Percentiles rank a stretch among this genome's conserved stretches.
Conservation (phyloP, 2,113 vertebrate species). For the Oryzias woworae region DNA sequence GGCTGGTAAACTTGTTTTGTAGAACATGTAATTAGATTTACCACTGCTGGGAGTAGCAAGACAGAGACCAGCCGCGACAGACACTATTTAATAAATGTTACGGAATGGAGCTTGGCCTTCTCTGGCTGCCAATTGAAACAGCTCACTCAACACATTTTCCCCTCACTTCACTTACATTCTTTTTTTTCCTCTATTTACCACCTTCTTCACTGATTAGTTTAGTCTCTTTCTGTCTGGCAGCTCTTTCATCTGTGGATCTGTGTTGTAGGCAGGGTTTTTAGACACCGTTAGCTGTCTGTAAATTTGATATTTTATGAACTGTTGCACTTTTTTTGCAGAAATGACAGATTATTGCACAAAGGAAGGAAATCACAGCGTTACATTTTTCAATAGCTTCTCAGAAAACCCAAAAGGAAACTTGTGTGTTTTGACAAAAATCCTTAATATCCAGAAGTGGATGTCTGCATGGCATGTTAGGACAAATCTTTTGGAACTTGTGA, state of each 20-base stretch:
- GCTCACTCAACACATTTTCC: constrained; percentile 60
- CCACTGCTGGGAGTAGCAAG: constrained; percentile 59
- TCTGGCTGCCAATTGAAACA: constrained; percentile 46
- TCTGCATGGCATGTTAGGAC: constrained; percentile 9
- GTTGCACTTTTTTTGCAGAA: no score
- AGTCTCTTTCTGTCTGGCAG: constrained; percentile 29
- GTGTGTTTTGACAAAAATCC: constrained; percentile 13
- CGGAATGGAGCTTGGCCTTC: constrained; percentile 61
- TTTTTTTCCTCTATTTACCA: constrained; percentile 39
- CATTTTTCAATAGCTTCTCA: background rate
- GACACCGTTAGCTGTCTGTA: constrained; percentile 35
- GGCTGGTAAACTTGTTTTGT: constrained; percentile 69
- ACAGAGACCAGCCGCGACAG: constrained; percentile 52
- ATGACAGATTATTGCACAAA: background rate
- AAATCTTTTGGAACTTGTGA: constrained; percentile 23
- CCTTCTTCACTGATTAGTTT: constrained; percentile 37
- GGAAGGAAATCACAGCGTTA: constrained; percentile 9
- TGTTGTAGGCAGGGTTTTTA: constrained; percentile 23
- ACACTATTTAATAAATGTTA: constrained; percentile 73
- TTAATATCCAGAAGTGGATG: background rate
- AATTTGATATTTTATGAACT: constrained; percentile 2
- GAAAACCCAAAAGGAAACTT: background rate
- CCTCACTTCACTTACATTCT: constrained; percentile 20
- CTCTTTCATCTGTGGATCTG: constrained; percentile 35
- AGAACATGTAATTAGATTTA: constrained; percentile 74